A percentile compares a stretch with the other conserved stretches of the same genome.
Evolutionary conservation across 2,888 invertebrate genomes (phyloP).

Genomic region (Heterodera filipjevi): DNA sequence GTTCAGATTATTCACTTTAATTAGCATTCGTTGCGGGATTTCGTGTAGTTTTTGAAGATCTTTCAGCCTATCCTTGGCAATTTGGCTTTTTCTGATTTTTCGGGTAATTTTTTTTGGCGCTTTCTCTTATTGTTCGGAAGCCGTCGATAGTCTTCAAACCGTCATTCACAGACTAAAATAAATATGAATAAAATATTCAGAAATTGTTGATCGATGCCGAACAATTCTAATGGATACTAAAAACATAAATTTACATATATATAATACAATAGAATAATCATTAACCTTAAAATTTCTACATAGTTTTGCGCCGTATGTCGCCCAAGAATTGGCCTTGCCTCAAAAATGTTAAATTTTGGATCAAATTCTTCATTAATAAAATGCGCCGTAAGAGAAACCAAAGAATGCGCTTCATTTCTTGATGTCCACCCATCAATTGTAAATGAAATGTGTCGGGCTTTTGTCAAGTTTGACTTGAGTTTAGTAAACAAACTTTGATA

Average conservation of each 20-base stretch:
- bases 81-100: neutral
- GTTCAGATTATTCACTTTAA: neutral
- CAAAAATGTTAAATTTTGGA: neutral
- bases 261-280: neutral
- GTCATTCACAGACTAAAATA: neutral
- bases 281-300: neutral
- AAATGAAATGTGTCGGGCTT: neutral
- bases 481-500: neutral
- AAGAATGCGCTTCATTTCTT: neutral
- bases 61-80: neutral
- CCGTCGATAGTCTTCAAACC: neutral
- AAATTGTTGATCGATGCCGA: neutral
- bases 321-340: neutral
- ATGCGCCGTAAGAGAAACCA: neutral
- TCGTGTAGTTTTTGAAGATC: neutral
- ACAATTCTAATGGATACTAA: too few relatives aligned
- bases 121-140: neutral
- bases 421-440: neutral
- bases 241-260: too few relatives aligned
- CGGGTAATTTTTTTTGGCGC: neutral
- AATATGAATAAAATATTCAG: neutral
- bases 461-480: neutral
- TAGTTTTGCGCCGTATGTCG: neutral
- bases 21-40: neutral
- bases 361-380: neutral